phyloP scores from a whole-genome alignment of 92 coral and sea anemone species.

The Zoanthus sociatus region DNA sequence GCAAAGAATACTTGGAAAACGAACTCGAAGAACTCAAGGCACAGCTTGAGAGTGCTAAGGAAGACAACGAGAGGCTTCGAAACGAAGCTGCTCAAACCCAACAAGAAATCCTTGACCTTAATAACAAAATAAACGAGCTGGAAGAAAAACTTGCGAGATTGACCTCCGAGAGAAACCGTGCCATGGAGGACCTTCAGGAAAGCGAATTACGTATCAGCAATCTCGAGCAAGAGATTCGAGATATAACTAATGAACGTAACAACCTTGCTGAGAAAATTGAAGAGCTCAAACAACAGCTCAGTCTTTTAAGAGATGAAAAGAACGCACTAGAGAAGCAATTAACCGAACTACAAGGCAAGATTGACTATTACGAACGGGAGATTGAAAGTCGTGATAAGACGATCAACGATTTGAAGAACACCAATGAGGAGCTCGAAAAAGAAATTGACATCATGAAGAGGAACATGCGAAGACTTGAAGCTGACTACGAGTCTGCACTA shows the following conservation, averaged over 20 bases:
- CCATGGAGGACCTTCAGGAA: slow-evolving; percentile 83
- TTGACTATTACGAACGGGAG: slow-evolving; percentile 79
- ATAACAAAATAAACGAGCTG: slow-evolving; percentile 81
- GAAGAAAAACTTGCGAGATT: slow-evolving; percentile 84
- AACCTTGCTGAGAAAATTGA: slow-evolving; percentile 86
- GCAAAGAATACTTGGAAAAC: slow-evolving; percentile 81
- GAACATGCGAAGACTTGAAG: slow-evolving; percentile 90
- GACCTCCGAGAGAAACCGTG: slow-evolving; percentile 87
- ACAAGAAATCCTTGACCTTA: slow-evolving; percentile 80
- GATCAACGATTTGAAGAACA: slow-evolving; percentile 82
- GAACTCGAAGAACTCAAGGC: slow-evolving; percentile 79
- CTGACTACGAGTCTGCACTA: slow-evolving; percentile 87
- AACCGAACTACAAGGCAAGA: slow-evolving; percentile 90
- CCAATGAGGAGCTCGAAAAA: slow-evolving; percentile 79
- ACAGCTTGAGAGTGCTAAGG: slow-evolving; percentile 68
- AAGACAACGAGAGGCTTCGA: slow-evolving; percentile 74
- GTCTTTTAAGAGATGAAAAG: slow-evolving; percentile 82
- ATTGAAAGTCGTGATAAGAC: slow-evolving; percentile 84
- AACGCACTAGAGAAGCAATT: slow-evolving; percentile 81
- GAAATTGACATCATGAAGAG: slow-evolving; percentile 87
- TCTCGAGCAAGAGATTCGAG: slow-evolving; percentile 90
- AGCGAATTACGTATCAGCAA: slow-evolving; percentile 70
- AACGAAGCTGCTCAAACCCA: slow-evolving; percentile 70
- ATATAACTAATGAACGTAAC: slow-evolving; percentile 76
- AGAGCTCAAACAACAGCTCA: slow-evolving; percentile 77